phyloP scores from a whole-genome alignment of 2,888 invertebrate species.

The Muschampia plurimacula region DNA sequence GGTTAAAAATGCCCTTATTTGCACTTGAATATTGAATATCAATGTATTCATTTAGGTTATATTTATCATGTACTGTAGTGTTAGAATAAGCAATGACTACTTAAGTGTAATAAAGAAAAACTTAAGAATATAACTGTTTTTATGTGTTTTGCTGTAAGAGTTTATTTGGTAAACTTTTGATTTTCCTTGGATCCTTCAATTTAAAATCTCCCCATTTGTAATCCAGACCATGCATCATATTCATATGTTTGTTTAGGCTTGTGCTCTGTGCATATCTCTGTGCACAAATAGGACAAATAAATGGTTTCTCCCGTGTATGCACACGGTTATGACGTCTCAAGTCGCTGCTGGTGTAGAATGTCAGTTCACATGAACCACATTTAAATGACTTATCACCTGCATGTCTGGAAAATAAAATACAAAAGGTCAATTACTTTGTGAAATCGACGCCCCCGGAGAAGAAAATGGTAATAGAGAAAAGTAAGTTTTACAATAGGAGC shows the following conservation, averaged over 20 bases:
- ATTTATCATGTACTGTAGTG: neutral
- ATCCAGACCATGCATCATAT: slow-evolving; percentile 68
- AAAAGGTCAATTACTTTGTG: no score
- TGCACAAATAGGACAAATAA: slow-evolving; percentile 69
- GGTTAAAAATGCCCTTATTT: no score
- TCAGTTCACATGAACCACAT: slow-evolving; percentile 66
- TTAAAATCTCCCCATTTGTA: slow-evolving; percentile 72
- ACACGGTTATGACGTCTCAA: slow-evolving; percentile 69
- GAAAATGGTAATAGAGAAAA: no score
- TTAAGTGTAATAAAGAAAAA: neutral
- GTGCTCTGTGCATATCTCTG: slow-evolving; percentile 75
- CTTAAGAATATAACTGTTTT: neutral
- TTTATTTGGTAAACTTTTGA: slow-evolving; percentile 33
- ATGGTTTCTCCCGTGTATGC: slow-evolving; percentile 76
- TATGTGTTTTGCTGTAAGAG: neutral
- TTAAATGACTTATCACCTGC: slow-evolving; percentile 71
- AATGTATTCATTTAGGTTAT: neutral
- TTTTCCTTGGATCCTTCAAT: slow-evolving; percentile 44
- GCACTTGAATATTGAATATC: no score
- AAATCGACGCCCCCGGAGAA: no score
- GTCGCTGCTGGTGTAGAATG: slow-evolving; percentile 71
- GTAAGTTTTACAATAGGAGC: no score
- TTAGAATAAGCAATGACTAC: neutral
- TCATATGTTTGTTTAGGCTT: slow-evolving; percentile 80
- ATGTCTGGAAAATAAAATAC: slow-evolving; percentile 65